These are phyloP conservation scores for Ptiloglossa arizonensis DNA, from an alignment of 1,140 invertebrate species.

Conservation along the genomic window DNA sequence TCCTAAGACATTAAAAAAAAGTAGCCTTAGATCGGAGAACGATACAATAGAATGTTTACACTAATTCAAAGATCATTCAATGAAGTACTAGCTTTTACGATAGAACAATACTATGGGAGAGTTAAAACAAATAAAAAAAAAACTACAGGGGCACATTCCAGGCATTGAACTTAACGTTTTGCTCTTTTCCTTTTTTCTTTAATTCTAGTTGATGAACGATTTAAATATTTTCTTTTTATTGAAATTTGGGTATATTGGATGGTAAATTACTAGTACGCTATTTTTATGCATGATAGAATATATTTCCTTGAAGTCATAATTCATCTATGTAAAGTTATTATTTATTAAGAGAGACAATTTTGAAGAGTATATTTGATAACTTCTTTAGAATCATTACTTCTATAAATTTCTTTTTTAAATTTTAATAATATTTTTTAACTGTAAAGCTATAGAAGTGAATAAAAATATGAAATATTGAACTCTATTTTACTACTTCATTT, in stretches of 20 bases:
- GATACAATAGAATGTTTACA: conserved; percentile 8
- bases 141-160: conserved; percentile 68
- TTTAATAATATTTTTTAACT: no score
- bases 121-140: conserved; percentile 59
- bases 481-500: no score
- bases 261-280: not conserved
- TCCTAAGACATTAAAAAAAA: conserved; percentile 72
- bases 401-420: not conserved
- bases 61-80: conserved; percentile 66
- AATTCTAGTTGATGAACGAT: not conserved
- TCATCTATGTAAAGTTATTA: no score
- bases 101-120: conserved; percentile 64
- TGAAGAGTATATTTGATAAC: no score
- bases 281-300: no score
- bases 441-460: no score
- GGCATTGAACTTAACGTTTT: conserved; percentile 57
- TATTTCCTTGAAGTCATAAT: no score
- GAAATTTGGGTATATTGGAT: not conserved
- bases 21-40: conserved; percentile 9
- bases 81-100: conserved; percentile 65
- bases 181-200: not conserved
- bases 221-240: no score
- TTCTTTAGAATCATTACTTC: not conserved
- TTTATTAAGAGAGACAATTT: no score
- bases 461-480: not conserved